phyloP scores from a whole-genome alignment of 2,888 invertebrate species.

The Rosalia funebris region DNA sequence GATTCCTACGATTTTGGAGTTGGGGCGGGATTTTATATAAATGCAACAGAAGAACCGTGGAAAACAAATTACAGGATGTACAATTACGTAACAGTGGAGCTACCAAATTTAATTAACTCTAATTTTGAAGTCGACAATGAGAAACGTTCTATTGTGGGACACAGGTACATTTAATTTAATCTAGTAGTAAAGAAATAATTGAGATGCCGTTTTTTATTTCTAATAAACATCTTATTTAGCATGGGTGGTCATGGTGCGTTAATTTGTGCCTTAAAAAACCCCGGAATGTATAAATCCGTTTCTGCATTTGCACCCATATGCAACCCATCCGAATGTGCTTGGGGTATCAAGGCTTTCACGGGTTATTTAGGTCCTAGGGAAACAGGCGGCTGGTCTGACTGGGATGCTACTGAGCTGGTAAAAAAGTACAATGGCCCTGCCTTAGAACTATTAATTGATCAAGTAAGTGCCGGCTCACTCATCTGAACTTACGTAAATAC shows the following conservation, averaged over 20 bases:
- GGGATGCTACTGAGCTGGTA: constrained; percentile 89
- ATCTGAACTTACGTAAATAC: no score
- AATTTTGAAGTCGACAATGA: constrained; percentile 76
- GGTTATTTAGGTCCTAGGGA: constrained; percentile 81
- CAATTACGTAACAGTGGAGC: constrained; percentile 89
- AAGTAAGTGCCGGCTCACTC: no score
- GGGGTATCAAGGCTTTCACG: constrained; percentile 88
- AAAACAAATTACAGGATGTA: constrained; percentile 93
- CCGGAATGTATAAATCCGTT: constrained; percentile 85
- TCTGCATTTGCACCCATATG: constrained; percentile 96
- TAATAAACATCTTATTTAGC: no score
- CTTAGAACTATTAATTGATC: constrained; percentile 87
- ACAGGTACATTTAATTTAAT: constrained; percentile 70
- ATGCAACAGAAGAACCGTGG: constrained; percentile 94
- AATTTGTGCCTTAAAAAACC: constrained; percentile 89
- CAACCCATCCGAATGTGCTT: constrained; percentile 84
- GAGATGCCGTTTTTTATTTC: no score
- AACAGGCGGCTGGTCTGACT: constrained; percentile 76
- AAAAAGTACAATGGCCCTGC: constrained; percentile 85
- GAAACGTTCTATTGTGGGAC: constrained; percentile 82
- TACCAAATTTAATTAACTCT: constrained; percentile 77
- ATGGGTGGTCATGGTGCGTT: constrained; percentile 99
- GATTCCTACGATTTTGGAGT: constrained; percentile 95
- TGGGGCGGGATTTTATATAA: constrained; percentile 95
- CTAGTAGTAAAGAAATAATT: no score